phyloP scores from a whole-genome alignment of 2,113 vertebrate species.

The Xenopus tropicalis region UCB_Xtro_10.0 CM004445.2:116550001-116550500 shows the following conservation, averaged over 20 bases:
- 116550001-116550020: background rate
- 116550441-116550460: no score
- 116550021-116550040: background rate
- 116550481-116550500: background rate
- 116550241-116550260: constrained; percentile 34
- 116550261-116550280: constrained; percentile 14
- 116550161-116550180: constrained; percentile 5
- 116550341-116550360: background rate
- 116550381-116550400: background rate
- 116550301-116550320: constrained; percentile 28
- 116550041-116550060: background rate
- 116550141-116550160: background rate
- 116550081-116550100: background rate
- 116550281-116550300: constrained; percentile 37
- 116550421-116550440: no score
- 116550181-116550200: constrained; percentile 18
- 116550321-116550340: constrained; percentile 21
- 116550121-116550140: background rate
- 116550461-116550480: background rate
- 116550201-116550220: constrained; percentile 33
- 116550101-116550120: background rate
- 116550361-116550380: constrained; percentile 15
- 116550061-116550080: background rate
- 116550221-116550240: constrained; percentile 27
- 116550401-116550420: no score